Base-by-base conservation (phyloP, 2,113 vertebrate genomes). In the Oryzias celebensis region DNA sequence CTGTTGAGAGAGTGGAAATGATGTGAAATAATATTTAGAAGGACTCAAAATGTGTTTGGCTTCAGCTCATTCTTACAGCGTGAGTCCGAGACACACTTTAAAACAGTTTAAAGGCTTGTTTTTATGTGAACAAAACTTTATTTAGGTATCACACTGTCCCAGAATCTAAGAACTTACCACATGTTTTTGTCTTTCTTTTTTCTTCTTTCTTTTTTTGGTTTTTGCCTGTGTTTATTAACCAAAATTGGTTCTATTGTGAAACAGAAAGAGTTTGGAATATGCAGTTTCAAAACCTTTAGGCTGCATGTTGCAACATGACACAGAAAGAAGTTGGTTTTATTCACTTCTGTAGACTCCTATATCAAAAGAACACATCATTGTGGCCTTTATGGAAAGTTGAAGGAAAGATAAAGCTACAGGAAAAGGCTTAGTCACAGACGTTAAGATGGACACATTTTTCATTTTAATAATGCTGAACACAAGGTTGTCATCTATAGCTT, bases 11-110 rank as follows among this genome's bases (percentile, higher is more conserved):
- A 5, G 14, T 23, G 41, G 52, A 28, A 64, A 65, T 17, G 1
- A 60, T 67, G 48, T 65, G 52, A 58, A 68, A 62, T 22, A 65
- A 68, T 62, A 62, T 65, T 68, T 14, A 58, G 12, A 10, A 54
- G 44, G 56, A 20, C 54, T 24, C 17, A 28, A 50, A 61, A 61
- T 17, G 14, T 2, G 14, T 52, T 60, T 13, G 50, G 56, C 15
- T 31, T 46, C 2, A 13, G 14, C 24, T 72, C 8, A 18, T 31
- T 15, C 4, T 56, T 54, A 52, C 8, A 55, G 54, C 20, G 20
- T 50, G 16, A 44, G 22, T 14, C 41, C 22, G 20, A 20, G 42
- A 4, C 23, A 52, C 24, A 13, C 4, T 48, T 42, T 26, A 47
- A 18, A 24, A 14, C 28, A 20, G 24, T 52, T 47, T 62, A 8